Percentiles rank a stretch among this genome's conserved stretches.
Conservation (phyloP, 2,888 invertebrate species). For the Neoascia interrupta region DNA sequence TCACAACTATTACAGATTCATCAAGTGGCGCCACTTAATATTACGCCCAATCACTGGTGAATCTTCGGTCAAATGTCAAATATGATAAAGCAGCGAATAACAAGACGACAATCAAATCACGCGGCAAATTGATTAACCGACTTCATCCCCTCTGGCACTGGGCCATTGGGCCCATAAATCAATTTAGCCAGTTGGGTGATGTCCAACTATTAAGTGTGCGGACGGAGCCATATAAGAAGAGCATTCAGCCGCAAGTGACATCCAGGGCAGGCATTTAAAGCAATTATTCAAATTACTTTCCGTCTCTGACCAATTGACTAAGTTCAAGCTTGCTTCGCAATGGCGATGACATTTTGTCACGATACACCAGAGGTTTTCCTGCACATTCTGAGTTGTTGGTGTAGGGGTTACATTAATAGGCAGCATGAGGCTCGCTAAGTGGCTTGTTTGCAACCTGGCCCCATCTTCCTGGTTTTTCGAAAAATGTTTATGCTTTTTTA, state of each 20-base stretch:
- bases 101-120: slow-evolving; percentile 66
- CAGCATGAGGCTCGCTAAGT: neutral
- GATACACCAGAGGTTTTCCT: neutral
- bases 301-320: slow-evolving; percentile 60
- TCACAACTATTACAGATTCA: neutral
- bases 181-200: slow-evolving; percentile 47
- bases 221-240: no score
- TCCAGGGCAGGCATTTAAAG: slow-evolving; percentile 29
- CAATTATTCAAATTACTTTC: slow-evolving; percentile 64
- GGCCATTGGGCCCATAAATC: slow-evolving; percentile 41
- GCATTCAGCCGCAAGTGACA: no score
- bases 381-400: no score
- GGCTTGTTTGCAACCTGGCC: neutral
- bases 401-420: no score
- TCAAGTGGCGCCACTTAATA: slow-evolving; percentile 61
- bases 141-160: slow-evolving; percentile 13
- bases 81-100: slow-evolving; percentile 28
- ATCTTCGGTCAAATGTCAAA: slow-evolving; percentile 55
- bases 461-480: no score
- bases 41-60: slow-evolving; percentile 37
- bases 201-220: no score
- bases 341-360: slow-evolving; percentile 32
- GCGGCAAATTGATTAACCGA: slow-evolving; percentile 62
- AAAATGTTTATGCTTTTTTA: no score
- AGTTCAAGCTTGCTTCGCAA: slow-evolving; percentile 34